Evolutionary conservation across 2,797 vertebrate genomes (phyloP).

Genomic region (Hipposideros larvatus): DNA sequence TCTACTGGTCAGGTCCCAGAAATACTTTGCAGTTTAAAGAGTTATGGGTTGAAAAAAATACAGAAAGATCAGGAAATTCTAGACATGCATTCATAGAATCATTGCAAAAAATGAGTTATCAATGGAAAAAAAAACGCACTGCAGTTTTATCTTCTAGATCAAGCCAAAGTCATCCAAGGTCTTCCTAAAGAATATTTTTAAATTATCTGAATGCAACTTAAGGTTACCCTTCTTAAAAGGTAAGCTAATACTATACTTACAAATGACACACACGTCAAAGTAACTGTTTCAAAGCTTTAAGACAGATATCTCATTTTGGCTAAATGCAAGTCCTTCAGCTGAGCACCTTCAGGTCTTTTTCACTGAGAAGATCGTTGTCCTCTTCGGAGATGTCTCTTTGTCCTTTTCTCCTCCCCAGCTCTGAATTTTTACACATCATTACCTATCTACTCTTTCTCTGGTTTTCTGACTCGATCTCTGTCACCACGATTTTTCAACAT

Average conservation of each 20-base stretch:
- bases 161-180: background rate
- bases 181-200: background rate
- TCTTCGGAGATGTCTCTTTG: background rate
- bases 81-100: background rate
- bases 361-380: background rate
- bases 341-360: background rate
- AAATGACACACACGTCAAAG: background rate
- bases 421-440: background rate
- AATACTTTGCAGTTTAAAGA: slow-evolving; percentile 29
- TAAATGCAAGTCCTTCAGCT: background rate
- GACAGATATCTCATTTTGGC: fast-evolving
- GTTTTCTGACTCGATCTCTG: background rate
- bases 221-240: background rate
- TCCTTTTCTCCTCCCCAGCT: background rate
- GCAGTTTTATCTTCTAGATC: background rate
- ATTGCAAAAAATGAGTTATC: background rate
- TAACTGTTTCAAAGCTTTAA: background rate
- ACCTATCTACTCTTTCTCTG: background rate
- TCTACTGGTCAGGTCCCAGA: background rate
- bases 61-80: background rate
- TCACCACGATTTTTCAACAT: background rate
- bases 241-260: background rate
- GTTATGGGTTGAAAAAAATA: background rate
- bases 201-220: background rate
- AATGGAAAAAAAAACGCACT: background rate